Evolutionary conservation across 2,888 invertebrate species (phyloP), one percentile per base, ranked within the genome.

Genomic region (Apocheima hispidaria): DNA sequence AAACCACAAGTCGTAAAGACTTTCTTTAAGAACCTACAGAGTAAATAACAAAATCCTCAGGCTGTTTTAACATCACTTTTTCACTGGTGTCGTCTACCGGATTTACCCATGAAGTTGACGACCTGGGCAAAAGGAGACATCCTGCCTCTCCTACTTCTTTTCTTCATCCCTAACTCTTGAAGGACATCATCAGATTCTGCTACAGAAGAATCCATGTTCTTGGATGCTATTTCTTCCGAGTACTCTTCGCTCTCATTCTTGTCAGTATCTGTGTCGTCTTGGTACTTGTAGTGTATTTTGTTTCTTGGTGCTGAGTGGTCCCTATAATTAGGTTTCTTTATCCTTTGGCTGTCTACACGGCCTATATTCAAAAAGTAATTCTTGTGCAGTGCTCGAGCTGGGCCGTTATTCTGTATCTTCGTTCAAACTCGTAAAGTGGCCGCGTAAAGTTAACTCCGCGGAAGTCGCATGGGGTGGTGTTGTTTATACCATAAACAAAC

Each of bases 71-170:
- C 63, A 23, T n/a, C 14, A 26, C 46, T 71, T 77, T 73, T 79
- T 55, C 35, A 69, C 77, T 86, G 89, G 78, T 82, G 86, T 77
- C 83, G 82, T 70, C 80, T 87, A 52, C 77, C 73, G 35, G 76
- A 83, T 65, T 88, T 90, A 7, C 89, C 90, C 89, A 91, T 90
- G 74, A 90, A 90, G 75, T 87, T 90, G 54, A 89, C 90, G 1
- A 90, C 89, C 64, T 91, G 90, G 2, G 87, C 81, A 20, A 90
- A 84, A 0, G 88, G 88, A 14, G 82, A 81, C 59, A 89, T 84
- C 59, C 87, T 90, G 0, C 86, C 85, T n/a, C 87, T 75, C 9
- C 86, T 75, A 21, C 69, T 73, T 18, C 85, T 73, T 63, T 86
- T 88, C 70, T 88, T 90, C 65, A 82, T 70, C 1, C 80, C 81